Evolutionary conservation across 2,888 invertebrate genomes (phyloP), one percentile per base, ranked within the genome.

Genomic region (Oligia strigilis): DNA sequence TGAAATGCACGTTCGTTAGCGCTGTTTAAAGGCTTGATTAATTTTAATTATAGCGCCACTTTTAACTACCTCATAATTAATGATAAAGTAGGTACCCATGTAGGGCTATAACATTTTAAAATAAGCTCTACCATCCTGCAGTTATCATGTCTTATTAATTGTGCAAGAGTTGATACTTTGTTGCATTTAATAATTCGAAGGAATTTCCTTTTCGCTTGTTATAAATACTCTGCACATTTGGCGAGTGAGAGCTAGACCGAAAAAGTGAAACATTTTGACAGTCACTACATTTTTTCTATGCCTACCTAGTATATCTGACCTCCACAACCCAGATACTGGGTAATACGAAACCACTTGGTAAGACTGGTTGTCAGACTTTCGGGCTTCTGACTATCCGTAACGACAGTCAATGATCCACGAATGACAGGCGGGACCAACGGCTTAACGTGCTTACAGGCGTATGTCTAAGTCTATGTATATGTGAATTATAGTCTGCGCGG

Each of bases 21-120:
- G 52, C 9, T 70, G 36, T 60, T 5, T 11, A 46, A 46, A 70
- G 23, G 2, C 72, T 70, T 62, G 14, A 65, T 73, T 72, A 40
- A 46, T 83, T 65, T 78, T 49, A 83, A 78, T 79, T 70, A 43
- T 60, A 43, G 62, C 78, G n/a, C 29, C 78, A 19, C 40, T 72
- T 77, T 72, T 49, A 62, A 72, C 23, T 72, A 40, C 43, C 23
- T 23, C 62, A 49, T 75, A 75, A 81, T 75, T 55, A 40, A 75
- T 62, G 40, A 62, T 66, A 58, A 80, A 70, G 8, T 36, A 52
- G 9, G 17, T 23, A 58, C 0, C 5, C 49, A 19, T 60, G 19
- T 29, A 19, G 23, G 58, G 49, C 46, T 73, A 49, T 58, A 58
- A 55, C 19, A 52, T 60, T 23, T 23, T 13, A 49, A 52, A 81